These are phyloP conservation scores for Enteromius trimaculatus DNA, from an alignment of 2,797 vertebrate genomes.

Conservation along the genomic window DNA sequence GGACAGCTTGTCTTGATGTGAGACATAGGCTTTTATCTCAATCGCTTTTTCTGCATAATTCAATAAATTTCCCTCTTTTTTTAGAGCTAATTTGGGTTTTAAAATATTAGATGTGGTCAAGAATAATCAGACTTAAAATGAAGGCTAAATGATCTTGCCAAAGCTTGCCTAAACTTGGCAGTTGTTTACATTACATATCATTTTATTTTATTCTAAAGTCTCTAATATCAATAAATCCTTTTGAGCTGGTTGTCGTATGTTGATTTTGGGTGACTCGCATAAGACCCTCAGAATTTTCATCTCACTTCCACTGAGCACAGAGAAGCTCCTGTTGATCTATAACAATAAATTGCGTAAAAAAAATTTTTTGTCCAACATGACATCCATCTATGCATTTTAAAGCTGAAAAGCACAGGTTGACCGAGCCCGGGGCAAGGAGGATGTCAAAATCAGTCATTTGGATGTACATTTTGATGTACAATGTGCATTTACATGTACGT, in stretches of 20 bases:
- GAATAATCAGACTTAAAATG: not conserved
- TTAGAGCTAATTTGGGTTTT: not conserved
- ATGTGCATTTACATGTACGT: not conserved
- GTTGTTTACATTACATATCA: not conserved
- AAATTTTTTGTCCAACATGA: not conserved
- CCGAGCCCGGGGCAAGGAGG: not conserved
- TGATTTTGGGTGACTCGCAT: not conserved
- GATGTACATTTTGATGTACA: not conserved
- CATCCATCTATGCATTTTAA: constrained; percentile 2
- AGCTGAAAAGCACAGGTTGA: not conserved
- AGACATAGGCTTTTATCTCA: constrained; percentile 40
- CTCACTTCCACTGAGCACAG: not conserved
- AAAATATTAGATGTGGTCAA: not conserved
- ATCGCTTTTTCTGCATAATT: constrained; percentile 25
- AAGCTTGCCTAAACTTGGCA: not conserved
- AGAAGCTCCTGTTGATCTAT: constrained; percentile 11
- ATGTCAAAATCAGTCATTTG: constrained; percentile 23
- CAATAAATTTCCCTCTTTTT: not conserved
- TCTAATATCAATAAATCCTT: not conserved
- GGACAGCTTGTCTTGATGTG: constrained; percentile 38
- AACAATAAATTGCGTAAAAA: not conserved
- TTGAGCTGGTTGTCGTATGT: not conserved
- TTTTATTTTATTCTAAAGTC: not conserved
- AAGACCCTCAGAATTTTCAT: not conserved
- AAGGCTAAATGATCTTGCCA: not conserved